These are phyloP conservation scores for Labeo rohita DNA, from an alignment of 2,113 vertebrate genomes.

Conservation along the genomic window DNA sequence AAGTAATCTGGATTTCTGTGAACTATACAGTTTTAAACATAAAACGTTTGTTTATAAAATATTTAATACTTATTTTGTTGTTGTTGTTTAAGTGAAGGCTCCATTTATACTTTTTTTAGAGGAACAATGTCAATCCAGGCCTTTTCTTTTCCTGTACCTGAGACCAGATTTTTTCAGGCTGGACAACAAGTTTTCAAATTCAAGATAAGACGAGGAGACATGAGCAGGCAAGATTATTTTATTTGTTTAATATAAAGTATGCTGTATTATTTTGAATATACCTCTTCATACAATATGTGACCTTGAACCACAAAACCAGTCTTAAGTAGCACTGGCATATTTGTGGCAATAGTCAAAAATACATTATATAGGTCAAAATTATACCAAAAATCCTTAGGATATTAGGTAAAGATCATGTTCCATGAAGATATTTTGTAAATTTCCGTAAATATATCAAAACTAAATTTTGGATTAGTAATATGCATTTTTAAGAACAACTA, in stretches of 20 bases:
- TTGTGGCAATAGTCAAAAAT: too few relatives aligned
- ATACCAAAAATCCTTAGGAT: too few relatives aligned
- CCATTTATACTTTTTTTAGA: constrained; percentile 10
- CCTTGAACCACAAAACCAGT: too few relatives aligned
- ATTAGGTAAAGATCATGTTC: too few relatives aligned
- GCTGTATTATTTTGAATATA: not conserved
- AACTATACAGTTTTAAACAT: not conserved
- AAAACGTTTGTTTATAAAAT: not conserved
- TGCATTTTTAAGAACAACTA: too few relatives aligned
- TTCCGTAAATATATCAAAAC: too few relatives aligned
- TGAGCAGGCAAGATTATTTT: constrained; percentile 70
- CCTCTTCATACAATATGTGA: too few relatives aligned
- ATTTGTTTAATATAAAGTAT: not conserved
- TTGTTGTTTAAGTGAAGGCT: not conserved
- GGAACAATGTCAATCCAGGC: constrained; percentile 79
- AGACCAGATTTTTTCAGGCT: constrained; percentile 84
- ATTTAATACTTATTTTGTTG: too few relatives aligned
- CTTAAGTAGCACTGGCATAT: too few relatives aligned
- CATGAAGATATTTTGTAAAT: too few relatives aligned
- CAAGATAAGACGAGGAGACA: constrained; percentile 80
- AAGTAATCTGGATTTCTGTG: not conserved
- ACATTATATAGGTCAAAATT: too few relatives aligned
- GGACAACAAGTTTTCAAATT: constrained; percentile 83
- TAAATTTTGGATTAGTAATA: too few relatives aligned
- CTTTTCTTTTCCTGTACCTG: constrained; percentile 79